Percentiles rank a stretch among this genome's conserved stretches.
phyloP scores from a whole-genome alignment of 2,113 vertebrate species.

The Copsychus sechellarum region DNA sequence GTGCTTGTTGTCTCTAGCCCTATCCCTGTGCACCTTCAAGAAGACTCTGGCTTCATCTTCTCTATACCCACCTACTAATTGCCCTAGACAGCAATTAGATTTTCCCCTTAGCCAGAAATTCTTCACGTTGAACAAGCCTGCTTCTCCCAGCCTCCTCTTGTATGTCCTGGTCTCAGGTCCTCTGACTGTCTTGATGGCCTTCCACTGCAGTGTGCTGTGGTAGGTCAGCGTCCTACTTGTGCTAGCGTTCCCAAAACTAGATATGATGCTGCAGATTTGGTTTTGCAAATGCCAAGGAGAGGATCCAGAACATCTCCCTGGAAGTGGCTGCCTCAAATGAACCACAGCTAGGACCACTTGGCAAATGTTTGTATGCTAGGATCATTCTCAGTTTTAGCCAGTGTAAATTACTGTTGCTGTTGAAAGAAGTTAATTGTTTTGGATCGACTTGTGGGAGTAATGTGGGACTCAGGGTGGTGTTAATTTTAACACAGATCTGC shows the following conservation, averaged over 20 bases:
- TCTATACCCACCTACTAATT: neutral
- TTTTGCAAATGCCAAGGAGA: neutral
- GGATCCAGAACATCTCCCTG: neutral
- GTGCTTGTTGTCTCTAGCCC: neutral
- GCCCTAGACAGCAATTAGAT: neutral
- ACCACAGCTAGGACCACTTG: neutral
- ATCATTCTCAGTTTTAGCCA: neutral
- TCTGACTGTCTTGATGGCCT: neutral
- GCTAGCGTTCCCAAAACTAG: neutral
- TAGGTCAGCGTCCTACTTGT: neutral
- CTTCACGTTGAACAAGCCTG: neutral
- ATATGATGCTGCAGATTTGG: neutral
- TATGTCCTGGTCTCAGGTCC: neutral
- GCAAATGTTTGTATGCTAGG: neutral
- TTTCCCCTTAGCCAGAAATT: neutral
- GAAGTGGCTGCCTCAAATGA: neutral
- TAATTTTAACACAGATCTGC: slow-evolving; percentile 2
- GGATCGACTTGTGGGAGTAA: neutral
- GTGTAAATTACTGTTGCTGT: neutral
- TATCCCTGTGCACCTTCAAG: neutral
- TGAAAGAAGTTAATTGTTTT: slow-evolving; percentile 2
- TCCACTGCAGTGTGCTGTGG: neutral
- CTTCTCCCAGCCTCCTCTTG: neutral
- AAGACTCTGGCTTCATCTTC: neutral
- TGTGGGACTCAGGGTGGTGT: neutral